Percentiles rank a stretch among this genome's conserved stretches.
phyloP scores from a whole-genome alignment of 1,140 invertebrate species.

The Apis dorsata region DNA sequence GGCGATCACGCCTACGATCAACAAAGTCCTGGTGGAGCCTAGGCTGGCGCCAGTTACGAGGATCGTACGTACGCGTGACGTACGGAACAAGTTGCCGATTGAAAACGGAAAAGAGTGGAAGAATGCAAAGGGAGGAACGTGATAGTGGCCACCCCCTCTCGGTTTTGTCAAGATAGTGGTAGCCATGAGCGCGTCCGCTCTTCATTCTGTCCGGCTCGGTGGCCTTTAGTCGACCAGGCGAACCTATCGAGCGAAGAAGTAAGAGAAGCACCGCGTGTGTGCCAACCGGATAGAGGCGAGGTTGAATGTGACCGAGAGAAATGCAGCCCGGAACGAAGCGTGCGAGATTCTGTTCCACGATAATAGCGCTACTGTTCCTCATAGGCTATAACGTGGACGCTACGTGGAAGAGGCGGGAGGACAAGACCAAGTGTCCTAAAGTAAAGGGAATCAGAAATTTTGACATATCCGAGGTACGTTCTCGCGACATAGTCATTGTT shows the following conservation, averaged over 20 bases:
- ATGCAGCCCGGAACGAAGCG: conserved; percentile 53
- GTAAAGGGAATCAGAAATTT: conserved; percentile 80
- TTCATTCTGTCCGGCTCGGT: conserved; percentile 59
- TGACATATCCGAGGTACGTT: conserved; percentile 77
- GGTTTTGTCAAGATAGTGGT: conserved; percentile 64
- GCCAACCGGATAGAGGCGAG: conserved; percentile 21
- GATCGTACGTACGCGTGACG: conserved; percentile 50
- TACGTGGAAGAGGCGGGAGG: conserved; percentile 77
- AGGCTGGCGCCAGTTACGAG: conserved; percentile 58
- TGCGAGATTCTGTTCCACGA: conserved; percentile 35
- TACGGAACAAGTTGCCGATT: conserved; percentile 70
- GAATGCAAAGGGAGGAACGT: conserved; percentile 75
- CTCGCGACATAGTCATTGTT: background rate
- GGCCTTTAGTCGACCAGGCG: conserved; percentile 63
- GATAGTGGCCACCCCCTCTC: conserved; percentile 72
- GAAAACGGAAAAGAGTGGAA: conserved; percentile 68
- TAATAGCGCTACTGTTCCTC: conserved; percentile 48
- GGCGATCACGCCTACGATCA: conserved; percentile 57
- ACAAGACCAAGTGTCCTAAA: conserved; percentile 82
- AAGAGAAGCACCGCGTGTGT: conserved; percentile 30
- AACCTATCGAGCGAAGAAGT: conserved; percentile 39
- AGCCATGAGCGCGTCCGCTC: conserved; percentile 68
- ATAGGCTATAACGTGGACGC: conserved; percentile 32
- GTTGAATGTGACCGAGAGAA: conserved; percentile 48
- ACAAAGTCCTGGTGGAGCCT: conserved; percentile 9